Base-by-base conservation (phyloP, 2,797 vertebrate species). In the Mico argentatus region DNA sequence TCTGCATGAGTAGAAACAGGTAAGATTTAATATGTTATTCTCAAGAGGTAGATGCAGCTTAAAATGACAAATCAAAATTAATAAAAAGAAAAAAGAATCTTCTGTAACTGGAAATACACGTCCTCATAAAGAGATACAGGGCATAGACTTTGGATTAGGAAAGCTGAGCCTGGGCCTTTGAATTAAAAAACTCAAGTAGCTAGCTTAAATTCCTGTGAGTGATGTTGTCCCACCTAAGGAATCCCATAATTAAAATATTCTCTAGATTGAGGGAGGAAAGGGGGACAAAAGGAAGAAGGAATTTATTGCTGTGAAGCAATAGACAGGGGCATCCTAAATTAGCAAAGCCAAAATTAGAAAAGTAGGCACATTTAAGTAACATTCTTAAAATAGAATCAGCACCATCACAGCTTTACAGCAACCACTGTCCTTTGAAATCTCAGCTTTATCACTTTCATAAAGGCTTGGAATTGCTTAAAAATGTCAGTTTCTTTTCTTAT, bases 381-480 rank as follows among this genome's bases (percentile, higher is more conserved):
- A 48, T 88, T 81, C 96, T 85, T 96, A 11, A 95, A 52, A 83
- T 13, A 61, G 39, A 44, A 61, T 26, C 33, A 90, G 57, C 82
- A 85, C 57, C 92, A 73, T 41, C 61, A 12, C 41, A 92, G 52
- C 85, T 97, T 94, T 87, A 75, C 4, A 95, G 67, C 30, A 95
- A 95, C 77, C 24, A 82, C 77, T 91, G 46, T 30, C 80, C 96
- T 97, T 83, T 52, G 4, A 39, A 97, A 67, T 64, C 26, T 33
- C 82, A 88, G 87, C 61, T 90, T 90, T 94, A 88, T 95, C 92
- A 96, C 75, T 97, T 97, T 90, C 91, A 79, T 86, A 97, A n/a
- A 98, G 94, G 80, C 84, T 96, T 90, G 84, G 91, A 95, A 96
- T 86, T 97, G 83, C 90, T 91, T 97, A 91, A 97, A 97, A 95